Conservation (phyloP, 2,113 vertebrate genomes). For the Ploceus nigricollis region DNA sequence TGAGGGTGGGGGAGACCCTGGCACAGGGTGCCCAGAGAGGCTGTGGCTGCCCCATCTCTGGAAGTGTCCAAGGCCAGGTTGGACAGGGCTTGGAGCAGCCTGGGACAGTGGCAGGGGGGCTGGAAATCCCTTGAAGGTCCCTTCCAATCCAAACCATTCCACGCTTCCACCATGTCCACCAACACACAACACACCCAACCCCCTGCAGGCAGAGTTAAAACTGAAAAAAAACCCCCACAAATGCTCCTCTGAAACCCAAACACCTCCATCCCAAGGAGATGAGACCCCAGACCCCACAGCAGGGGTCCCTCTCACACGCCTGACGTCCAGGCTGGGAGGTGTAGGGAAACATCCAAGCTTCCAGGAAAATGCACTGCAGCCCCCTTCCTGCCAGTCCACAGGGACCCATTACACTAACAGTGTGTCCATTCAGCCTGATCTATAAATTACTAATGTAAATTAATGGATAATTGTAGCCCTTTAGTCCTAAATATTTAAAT, state of each 20-base stretch:
- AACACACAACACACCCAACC: rapidly evolving
- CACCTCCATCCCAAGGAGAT: neutral
- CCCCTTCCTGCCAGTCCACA: conserved; percentile 9
- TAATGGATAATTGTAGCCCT: conserved; percentile 73
- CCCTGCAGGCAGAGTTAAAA: neutral
- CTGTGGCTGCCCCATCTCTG: neutral
- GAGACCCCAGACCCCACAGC: neutral
- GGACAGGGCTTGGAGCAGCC: rapidly evolving
- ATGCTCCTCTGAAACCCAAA: neutral
- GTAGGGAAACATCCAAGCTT: conserved; percentile 22
- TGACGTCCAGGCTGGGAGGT: neutral
- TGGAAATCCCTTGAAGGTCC: neutral
- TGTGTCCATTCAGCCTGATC: conserved; percentile 58
- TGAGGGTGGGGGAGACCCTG: rapidly evolving
- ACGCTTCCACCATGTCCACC: neutral
- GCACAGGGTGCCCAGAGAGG: neutral
- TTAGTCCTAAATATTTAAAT: conserved; percentile 73
- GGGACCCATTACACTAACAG: conserved; percentile 66
- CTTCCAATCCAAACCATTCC: neutral
- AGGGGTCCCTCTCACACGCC: neutral
- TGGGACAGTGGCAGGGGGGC: neutral
- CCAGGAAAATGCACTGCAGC: conserved; percentile 52
- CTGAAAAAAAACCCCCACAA: no score
- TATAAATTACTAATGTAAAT: conserved; percentile 78
- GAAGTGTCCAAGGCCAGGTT: neutral